Base-by-base conservation (phyloP, 1,140 invertebrate species). In the Melitaea cinxia region DNA sequence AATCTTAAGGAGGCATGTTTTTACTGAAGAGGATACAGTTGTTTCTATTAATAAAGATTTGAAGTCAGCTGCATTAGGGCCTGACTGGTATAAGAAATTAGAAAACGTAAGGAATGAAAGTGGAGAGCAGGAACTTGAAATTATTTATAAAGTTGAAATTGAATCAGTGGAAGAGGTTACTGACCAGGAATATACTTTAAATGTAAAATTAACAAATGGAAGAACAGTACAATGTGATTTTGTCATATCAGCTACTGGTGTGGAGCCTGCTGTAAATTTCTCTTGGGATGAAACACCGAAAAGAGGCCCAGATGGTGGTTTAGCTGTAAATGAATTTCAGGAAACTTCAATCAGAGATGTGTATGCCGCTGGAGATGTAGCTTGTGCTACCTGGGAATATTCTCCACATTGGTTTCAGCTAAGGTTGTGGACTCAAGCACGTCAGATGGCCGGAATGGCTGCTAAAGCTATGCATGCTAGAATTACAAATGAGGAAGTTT, bases 391-490 rank as follows among this genome's bases (percentile, higher is more conserved):
- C 24, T 99, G 98, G 98, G 81, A 93, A 14, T 77, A 91, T 54
- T 93, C 97, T 0, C 83, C 92, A 35, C 96, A 98, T 81, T 99
- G 98, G 98, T 96, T 98, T 88, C 98, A 99, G 91, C 98, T 99
- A 95, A 92, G 98, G 50, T 85, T 99, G 1, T 99, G 99, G 99
- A 98, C 97, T 4, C 99, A 99, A 92, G 99, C 98, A 0, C 91
- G 97, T 65, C 98, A 99, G 91, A 99, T 99, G 98, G 99, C 98
- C 9, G 92, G 93, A 39, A 99, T 98, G 92, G 97, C 96, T 12
- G 98, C 97, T 0, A 96, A 97, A 85, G 95, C 95, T 64, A 99
- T 99, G 96, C 92, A 94, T 65, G 94, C 94, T 1, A 91, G 91
- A 50, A 75, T 93, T 1, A 91, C 85, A 15, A 90, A 92, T 10